Evolutionary conservation across 1,140 invertebrate genomes (phyloP), one percentile per base, ranked within the genome.

Genomic region (Goniozus legneri): DNA sequence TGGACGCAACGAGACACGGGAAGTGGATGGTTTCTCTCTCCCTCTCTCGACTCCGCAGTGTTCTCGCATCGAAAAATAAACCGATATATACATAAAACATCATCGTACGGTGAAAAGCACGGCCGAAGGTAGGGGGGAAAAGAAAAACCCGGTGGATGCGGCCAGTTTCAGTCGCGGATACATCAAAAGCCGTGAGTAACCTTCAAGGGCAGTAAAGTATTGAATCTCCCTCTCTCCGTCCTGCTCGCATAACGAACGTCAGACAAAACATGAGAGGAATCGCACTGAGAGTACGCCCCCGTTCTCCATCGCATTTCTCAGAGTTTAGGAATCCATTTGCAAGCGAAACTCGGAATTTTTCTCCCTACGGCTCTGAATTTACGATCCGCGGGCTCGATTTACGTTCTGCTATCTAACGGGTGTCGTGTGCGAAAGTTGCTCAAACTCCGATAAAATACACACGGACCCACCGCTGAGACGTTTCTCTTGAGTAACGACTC

Each of bases 261-360:
- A 54, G 65, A 64, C 62, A 61, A 68, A 69, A 66, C 64, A 65
- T 57, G 64, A 58, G 56, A 59, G 56, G 47, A 44, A 34, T 51
- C 50, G 54, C 18, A n/a, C 35, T 49, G 59, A 56, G 10, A 54
- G 54, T 45, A 49, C 58, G 24, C 24, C 10, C 4, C 24, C 4
- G 42, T 36, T 38, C 31, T 40, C 39, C 22, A 24, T n/a, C 10
- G 37, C 24, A 33, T 31, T 42, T 34, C 34, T 31, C 22, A 37
- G 52, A 67, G 58, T 67, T 71, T 71, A 70, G 67, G 55, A 60
- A 58, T 68, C 54, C 61, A 69, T 71, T 71, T 71, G 65, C 65
- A 71, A 69, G 61, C 60, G 66, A 69, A 67, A 67, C 63, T 55
- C 53, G 56, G 24, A 27, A 27, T 10, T 27, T 10, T 44, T 20